phyloP scores from a whole-genome alignment of 2,888 invertebrate species.

The Ectemnius cavifrons region DNA sequence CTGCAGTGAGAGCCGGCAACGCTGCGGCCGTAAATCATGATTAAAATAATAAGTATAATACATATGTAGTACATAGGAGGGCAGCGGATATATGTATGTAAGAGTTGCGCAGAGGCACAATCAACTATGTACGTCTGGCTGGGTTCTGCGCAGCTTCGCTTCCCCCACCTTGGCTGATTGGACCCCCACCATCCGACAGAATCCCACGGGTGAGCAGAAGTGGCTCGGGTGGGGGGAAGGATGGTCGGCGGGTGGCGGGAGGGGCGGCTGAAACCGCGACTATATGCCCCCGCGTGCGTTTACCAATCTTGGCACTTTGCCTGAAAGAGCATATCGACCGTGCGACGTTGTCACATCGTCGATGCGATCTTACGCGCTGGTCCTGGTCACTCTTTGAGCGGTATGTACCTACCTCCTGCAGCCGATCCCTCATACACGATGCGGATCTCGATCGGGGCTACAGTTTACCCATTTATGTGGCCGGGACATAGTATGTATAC shows the following conservation, averaged over 20 bases:
- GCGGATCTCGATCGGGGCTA: slow-evolving; percentile 53
- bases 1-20: slow-evolving; percentile 70
- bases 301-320: slow-evolving; percentile 78
- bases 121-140: slow-evolving; percentile 47
- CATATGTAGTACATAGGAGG: slow-evolving; percentile 71
- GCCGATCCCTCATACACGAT: slow-evolving; percentile 65
- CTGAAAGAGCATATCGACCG: slow-evolving; percentile 78
- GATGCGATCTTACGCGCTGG: slow-evolving; percentile 66
- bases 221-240: slow-evolving; percentile 49
- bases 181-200: slow-evolving; percentile 53
- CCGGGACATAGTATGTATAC: slow-evolving; percentile 6
- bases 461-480: slow-evolving; percentile 22
- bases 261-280: slow-evolving; percentile 71
- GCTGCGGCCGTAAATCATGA: slow-evolving; percentile 75
- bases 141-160: slow-evolving; percentile 75
- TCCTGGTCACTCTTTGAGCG: slow-evolving; percentile 66
- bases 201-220: slow-evolving; percentile 67
- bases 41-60: slow-evolving; percentile 77
- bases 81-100: slow-evolving; percentile 58
- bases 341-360: slow-evolving; percentile 76
- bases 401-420: slow-evolving; percentile 65
- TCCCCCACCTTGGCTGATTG: slow-evolving; percentile 55
- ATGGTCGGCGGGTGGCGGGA: slow-evolving; percentile 52
- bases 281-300: slow-evolving; percentile 71
- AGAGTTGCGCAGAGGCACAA: slow-evolving; percentile 70